Evolutionary conservation across 2,797 vertebrate genomes (phyloP).

Genomic region (Molothrus aeneus): DNA sequence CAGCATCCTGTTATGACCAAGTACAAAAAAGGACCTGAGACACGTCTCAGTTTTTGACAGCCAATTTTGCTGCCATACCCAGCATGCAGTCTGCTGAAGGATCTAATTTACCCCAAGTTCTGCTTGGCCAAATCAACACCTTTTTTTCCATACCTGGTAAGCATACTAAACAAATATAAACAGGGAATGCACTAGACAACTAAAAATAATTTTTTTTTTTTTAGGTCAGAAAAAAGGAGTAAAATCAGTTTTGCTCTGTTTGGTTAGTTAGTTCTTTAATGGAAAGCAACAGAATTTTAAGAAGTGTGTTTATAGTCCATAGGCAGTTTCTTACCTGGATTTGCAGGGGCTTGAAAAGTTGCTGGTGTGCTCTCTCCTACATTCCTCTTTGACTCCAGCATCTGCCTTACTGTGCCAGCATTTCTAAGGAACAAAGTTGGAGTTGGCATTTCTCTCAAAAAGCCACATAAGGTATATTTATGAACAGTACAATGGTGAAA

Average conservation of each 20-base stretch:
- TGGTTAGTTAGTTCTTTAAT: neutral
- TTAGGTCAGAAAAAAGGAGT: neutral
- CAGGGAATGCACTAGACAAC: neutral
- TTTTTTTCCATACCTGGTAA: neutral
- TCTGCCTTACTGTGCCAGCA: conserved; percentile 79
- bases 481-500: neutral
- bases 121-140: neutral
- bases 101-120: neutral
- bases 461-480: neutral
- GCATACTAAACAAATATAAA: neutral
- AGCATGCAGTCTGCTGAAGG: neutral
- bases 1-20: neutral
- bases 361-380: conserved; percentile 66
- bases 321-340: conserved; percentile 70
- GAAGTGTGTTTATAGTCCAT: neutral
- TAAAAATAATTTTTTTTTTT: neutral
- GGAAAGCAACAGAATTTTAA: neutral
- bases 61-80: neutral
- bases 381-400: conserved; percentile 81
- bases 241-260: neutral
- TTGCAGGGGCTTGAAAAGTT: conserved; percentile 71
- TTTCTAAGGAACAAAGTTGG: conserved; percentile 66
- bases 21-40: neutral
- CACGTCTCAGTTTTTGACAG: neutral
- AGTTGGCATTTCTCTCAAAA: neutral